Base-by-base conservation (phyloP, 2,797 vertebrate genomes). In the Hydrolagus colliei region DNA sequence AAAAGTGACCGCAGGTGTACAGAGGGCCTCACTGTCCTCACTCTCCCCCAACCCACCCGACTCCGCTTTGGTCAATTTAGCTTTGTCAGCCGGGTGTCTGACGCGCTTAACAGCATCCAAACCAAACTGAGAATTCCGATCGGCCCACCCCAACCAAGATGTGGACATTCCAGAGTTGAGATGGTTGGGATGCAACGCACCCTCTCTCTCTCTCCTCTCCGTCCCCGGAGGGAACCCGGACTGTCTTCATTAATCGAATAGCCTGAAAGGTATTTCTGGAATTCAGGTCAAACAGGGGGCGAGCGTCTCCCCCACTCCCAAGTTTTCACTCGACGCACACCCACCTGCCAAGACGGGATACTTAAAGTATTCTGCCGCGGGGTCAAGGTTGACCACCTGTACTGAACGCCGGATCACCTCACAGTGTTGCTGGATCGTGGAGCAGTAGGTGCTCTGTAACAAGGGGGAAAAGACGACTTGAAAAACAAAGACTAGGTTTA, bases 301-400 rank as follows among this genome's bases (percentile, higher is more conserved):
- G n/a, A 18, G 16, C 1, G 14, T 52, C 62, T 79, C 27, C 59
- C 73, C 20, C 71, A n/a, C 65, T 71, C 7, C 27, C 20, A 13
- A 14, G 72, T 11, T 35, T 12, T n/a, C 9, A 0, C 0, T 63
- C 8, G 41, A 85, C 22, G 32, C n/a, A 71, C 22, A 20, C 52
- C 12, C 77, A 97, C 98, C 98, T 91, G 97, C 97, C 96, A 97
- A 96, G 2, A 98, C 96, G 0, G 97, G 94, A 86, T 98, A 99
- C 88, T 90, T 91, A 90, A 99, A 99, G 87, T 95, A 93, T 78
- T 98, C 98, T 0, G 97, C 97, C 0, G 98, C 98, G 2, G 98
- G 98, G 88, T 99, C 98, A 85, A 99, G 91, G 88, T 99, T 99
- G 1, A 99, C 96, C 85, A 99, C 98, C 87, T 97, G 97, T 18